Conservation (phyloP, 2,888 invertebrate genomes). For the Drosophila neotestacea region DNA sequence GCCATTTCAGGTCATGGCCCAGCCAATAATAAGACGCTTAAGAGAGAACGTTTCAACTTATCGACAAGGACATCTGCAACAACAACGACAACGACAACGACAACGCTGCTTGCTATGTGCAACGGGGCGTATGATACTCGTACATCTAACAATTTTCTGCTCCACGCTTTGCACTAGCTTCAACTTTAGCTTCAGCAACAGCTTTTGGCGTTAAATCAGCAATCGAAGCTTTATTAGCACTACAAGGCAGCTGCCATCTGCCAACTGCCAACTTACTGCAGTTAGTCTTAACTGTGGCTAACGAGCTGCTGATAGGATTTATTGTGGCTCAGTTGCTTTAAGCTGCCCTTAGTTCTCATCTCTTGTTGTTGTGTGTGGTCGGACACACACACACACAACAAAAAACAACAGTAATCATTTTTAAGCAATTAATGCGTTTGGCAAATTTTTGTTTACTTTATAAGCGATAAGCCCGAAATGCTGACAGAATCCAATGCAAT, state of each 20-base stretch:
- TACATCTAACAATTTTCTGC: constrained; percentile 61
- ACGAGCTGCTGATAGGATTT: constrained; percentile 78
- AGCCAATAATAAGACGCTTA: constrained; percentile 69
- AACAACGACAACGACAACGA: neutral
- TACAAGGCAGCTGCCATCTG: constrained; percentile 63
- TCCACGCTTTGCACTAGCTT: constrained; percentile 34
- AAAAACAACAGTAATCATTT: constrained; percentile 54
- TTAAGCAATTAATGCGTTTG: constrained; percentile 73
- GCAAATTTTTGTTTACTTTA: constrained; percentile 72
- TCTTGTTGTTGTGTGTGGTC: constrained; percentile 34
- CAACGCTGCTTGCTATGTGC: constrained; percentile 52
- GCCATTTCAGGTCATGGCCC: constrained; percentile 43
- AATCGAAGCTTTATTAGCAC: constrained; percentile 80
- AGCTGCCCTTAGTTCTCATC: constrained; percentile 46
- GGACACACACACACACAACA: constrained; percentile 11
- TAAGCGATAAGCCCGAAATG: constrained; percentile 64
- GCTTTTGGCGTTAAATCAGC: constrained; percentile 73
- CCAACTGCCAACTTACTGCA: constrained; percentile 44
- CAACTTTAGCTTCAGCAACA: constrained; percentile 15
- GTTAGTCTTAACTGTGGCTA: constrained; percentile 65
- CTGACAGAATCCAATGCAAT: constrained; percentile 71
- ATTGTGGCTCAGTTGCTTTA: constrained; percentile 68
- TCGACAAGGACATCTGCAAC: constrained; percentile 55
- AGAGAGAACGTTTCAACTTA: constrained; percentile 58
- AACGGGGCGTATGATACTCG: constrained; percentile 71